Evolutionary conservation across 2,888 invertebrate species (phyloP).

Genomic region (Saturnia japonica): DNA sequence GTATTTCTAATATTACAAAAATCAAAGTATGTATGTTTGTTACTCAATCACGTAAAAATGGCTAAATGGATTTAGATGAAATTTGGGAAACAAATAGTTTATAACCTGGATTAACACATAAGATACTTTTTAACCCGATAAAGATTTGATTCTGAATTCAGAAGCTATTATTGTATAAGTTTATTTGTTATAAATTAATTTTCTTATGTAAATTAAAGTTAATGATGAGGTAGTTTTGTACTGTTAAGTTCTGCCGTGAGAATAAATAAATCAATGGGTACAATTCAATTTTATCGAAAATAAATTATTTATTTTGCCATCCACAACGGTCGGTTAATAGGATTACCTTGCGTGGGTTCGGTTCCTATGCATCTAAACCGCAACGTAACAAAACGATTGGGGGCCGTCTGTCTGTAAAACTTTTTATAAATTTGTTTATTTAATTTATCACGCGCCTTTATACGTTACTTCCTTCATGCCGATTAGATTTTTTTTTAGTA

Average conservation of each 20-base stretch:
- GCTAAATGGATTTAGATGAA: too few relatives aligned
- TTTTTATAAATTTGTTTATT: constrained; percentile 80
- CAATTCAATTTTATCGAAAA: constrained; percentile 66
- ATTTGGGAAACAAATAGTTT: too few relatives aligned
- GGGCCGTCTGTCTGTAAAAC: constrained; percentile 57
- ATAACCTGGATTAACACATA: too few relatives aligned
- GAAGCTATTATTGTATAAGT: too few relatives aligned
- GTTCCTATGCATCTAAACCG: constrained; percentile 67
- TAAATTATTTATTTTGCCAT: constrained; percentile 74
- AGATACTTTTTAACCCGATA: too few relatives aligned
- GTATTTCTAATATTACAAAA: too few relatives aligned
- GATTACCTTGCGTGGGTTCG: constrained; percentile 75
- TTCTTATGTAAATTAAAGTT: not conserved
- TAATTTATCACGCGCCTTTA: constrained; percentile 80
- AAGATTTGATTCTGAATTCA: too few relatives aligned
- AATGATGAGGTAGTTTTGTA: not conserved
- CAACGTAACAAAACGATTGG: constrained; percentile 58
- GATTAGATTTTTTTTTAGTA: constrained; percentile 76
- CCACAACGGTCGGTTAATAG: constrained; percentile 72
- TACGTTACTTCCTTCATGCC: constrained; percentile 74
- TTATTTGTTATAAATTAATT: not conserved
- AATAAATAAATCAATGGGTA: not conserved
- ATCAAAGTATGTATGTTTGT: too few relatives aligned
- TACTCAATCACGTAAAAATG: too few relatives aligned
- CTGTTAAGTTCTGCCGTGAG: not conserved